Evolutionary conservation across 37 sponge, comb jelly and placozoan genomes (phyloP).

Genomic region (Mnemiopsis leidyi): DNA sequence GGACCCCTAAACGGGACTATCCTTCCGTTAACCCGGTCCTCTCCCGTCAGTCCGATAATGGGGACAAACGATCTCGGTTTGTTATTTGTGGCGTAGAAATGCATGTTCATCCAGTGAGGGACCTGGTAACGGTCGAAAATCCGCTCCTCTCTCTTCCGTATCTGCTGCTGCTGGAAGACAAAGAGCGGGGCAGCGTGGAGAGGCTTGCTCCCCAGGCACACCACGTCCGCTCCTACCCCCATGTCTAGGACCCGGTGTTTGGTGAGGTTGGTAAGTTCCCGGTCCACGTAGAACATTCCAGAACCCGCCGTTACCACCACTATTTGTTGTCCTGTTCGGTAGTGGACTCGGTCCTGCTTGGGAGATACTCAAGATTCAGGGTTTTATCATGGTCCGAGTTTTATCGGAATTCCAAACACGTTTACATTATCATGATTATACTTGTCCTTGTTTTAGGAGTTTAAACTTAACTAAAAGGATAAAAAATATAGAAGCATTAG

Average conservation of each 20-base stretch:
- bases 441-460: too few relatives aligned
- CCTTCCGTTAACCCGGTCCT: neutral
- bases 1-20: constrained; percentile 28
- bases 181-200: constrained; percentile 91
- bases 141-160: neutral
- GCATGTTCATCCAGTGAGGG: constrained; percentile 62
- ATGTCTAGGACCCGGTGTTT: constrained; percentile 50
- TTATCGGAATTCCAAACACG: too few relatives aligned
- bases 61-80: neutral
- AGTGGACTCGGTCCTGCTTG: constrained; percentile 72
- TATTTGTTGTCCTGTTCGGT: constrained; percentile 84
- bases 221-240: constrained; percentile 81
- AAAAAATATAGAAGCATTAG: too few relatives aligned
- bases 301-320: constrained; percentile 88
- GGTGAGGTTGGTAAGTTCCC: constrained; percentile 62
- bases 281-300: constrained; percentile 75
- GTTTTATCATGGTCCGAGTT: too few relatives aligned
- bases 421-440: too few relatives aligned
- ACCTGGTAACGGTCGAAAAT: constrained; percentile 36
- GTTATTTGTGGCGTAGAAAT: constrained; percentile 20
- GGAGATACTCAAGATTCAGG: neutral
- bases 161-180: constrained; percentile 67
- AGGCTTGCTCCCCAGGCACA: constrained; percentile 87
- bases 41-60: neutral
- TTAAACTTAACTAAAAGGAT: too few relatives aligned